Percentiles rank a stretch among this genome's conserved stretches.
Conservation (phyloP, 2,888 invertebrate species). For the Troides helena region DNA sequence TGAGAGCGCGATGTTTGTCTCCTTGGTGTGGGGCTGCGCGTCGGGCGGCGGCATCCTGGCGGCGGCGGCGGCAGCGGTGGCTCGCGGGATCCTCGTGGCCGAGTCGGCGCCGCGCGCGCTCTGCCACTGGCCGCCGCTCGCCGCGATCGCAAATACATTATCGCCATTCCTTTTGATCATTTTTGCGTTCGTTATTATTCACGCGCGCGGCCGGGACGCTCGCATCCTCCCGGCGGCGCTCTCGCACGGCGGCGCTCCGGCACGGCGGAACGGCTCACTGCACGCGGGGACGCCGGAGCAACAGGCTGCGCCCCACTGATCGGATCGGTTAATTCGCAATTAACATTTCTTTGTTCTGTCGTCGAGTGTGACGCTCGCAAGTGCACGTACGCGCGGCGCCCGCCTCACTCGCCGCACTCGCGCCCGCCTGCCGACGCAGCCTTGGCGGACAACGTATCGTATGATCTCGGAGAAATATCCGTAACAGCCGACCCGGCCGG, state of each 20-base stretch:
- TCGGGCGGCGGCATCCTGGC: conserved; percentile 76
- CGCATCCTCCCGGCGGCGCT: conserved; percentile 58
- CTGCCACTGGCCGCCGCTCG: conserved; percentile 76
- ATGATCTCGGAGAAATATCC: conserved; percentile 23
- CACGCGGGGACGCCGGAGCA: conserved; percentile 63
- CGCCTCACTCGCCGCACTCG: conserved; percentile 52
- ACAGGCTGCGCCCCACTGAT: conserved; percentile 65
- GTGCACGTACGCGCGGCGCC: conserved; percentile 47
- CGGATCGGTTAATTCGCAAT: conserved; percentile 54
- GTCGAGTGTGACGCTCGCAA: conserved; percentile 65
- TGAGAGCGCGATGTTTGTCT: conserved; percentile 72
- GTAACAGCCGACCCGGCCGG: conserved; percentile 38
- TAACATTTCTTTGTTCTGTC: conserved; percentile 70
- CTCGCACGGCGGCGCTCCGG: conserved; percentile 57
- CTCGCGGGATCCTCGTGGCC: conserved; percentile 75
- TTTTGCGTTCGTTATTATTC: conserved; percentile 75
- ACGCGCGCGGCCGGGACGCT: conserved; percentile 65
- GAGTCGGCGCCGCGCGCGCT: conserved; percentile 72
- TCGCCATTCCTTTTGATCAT: conserved; percentile 79
- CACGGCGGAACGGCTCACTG: conserved; percentile 58
- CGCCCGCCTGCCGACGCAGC: conserved; percentile 55
- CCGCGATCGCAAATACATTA: conserved; percentile 79
- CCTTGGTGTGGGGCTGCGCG: conserved; percentile 72
- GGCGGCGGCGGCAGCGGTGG: conserved; percentile 73
- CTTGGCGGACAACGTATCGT: conserved; percentile 46